Evolutionary conservation across 2,797 vertebrate species (phyloP).

Genomic region (Loris lydekkerianus): DNA sequence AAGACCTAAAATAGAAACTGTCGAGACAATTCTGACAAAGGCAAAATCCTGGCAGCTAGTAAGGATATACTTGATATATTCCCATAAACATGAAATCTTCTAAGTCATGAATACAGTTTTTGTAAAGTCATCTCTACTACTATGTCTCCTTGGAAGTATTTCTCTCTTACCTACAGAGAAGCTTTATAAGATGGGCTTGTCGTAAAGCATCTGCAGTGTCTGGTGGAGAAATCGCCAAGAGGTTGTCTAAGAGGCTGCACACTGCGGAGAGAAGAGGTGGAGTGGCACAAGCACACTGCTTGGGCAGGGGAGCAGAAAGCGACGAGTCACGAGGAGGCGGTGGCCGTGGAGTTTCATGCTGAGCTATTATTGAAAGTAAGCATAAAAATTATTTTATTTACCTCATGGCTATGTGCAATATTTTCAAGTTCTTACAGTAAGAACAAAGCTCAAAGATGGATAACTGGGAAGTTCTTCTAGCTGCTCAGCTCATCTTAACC

Average conservation of each 20-base stretch:
- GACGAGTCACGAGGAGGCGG: conserved; percentile 89
- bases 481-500: background rate
- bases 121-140: no score
- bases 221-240: conserved; percentile 92
- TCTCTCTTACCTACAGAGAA: conserved; percentile 92
- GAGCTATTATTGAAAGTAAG: conserved; percentile 88
- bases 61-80: background rate
- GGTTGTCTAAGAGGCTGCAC: conserved; percentile 94
- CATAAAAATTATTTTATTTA: background rate
- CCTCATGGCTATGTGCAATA: background rate
- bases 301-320: conserved; percentile 83
- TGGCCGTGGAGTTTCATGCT: conserved; percentile 91
- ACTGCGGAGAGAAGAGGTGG: conserved; percentile 93
- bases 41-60: background rate
- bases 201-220: conserved; percentile 92
- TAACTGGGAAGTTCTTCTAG: background rate
- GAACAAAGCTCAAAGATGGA: background rate
- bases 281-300: conserved; percentile 91
- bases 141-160: background rate
- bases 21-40: background rate
- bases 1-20: background rate
- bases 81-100: rapidly evolving
- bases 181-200: conserved; percentile 89
- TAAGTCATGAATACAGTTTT: background rate
- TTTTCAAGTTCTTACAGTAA: background rate